These are phyloP conservation scores for Toxotes chatareus DNA, from an alignment of 2,113 vertebrate species.

Conservation along the genomic window DNA sequence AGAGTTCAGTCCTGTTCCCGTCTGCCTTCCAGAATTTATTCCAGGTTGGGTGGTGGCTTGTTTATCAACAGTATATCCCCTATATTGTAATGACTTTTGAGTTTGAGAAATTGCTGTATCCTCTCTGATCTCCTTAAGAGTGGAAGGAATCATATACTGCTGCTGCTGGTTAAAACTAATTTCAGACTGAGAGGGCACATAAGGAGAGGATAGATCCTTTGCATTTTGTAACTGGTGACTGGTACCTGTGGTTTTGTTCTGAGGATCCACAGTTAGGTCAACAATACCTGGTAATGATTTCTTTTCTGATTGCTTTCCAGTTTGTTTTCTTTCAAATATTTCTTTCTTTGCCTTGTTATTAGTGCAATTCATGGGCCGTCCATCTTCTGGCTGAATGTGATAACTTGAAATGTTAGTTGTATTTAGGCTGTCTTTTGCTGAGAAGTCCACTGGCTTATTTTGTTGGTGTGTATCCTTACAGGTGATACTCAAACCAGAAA, in stretches of 20 bases:
- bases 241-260: slow-evolving; percentile 35
- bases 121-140: slow-evolving; percentile 11
- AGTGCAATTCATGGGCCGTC: slow-evolving; percentile 90
- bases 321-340: slow-evolving; percentile 79
- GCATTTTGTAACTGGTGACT: slow-evolving; percentile 33
- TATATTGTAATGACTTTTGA: slow-evolving; percentile 25
- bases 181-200: slow-evolving; percentile 15
- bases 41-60: slow-evolving; percentile 35
- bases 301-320: slow-evolving; percentile 56
- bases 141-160: slow-evolving; percentile 6
- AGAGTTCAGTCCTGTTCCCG: not conserved
- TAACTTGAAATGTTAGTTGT: slow-evolving; percentile 54
- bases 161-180: slow-evolving; percentile 32
- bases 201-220: slow-evolving; percentile 68
- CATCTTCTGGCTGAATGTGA: slow-evolving; percentile 79
- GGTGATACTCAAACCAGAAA: slow-evolving; percentile 35
- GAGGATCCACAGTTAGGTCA: slow-evolving; percentile 84
- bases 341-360: slow-evolving; percentile 83
- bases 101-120: slow-evolving; percentile 20
- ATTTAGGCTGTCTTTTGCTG: slow-evolving; percentile 75
- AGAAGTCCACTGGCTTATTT: slow-evolving; percentile 90
- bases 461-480: slow-evolving; percentile 64
- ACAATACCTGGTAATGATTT: slow-evolving; percentile 74
- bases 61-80: slow-evolving; percentile 1
- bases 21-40: slow-evolving; percentile 18